Conservation (phyloP, 2,888 invertebrate species). For the Oligia strigilis region DNA sequence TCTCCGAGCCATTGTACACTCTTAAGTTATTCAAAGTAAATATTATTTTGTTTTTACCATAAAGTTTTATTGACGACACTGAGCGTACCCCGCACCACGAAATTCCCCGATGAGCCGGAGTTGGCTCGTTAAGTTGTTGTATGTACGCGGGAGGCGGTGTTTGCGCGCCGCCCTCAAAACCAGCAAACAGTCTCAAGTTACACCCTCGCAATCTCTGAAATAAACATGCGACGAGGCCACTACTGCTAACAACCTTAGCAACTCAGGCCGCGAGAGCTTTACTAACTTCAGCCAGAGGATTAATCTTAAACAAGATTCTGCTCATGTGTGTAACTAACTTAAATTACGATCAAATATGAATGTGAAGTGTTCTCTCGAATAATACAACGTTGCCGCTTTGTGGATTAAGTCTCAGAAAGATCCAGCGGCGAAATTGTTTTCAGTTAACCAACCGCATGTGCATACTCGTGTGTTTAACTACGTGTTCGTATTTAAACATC, state of each 20-base stretch:
- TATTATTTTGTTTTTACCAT: slow-evolving; percentile 74
- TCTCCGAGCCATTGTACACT: slow-evolving; percentile 64
- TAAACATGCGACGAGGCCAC: slow-evolving; percentile 85
- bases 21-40: slow-evolving; percentile 74
- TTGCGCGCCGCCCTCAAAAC: slow-evolving; percentile 83
- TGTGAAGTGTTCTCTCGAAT: slow-evolving; percentile 64
- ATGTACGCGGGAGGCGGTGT: slow-evolving; percentile 74
- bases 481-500: slow-evolving; percentile 41
- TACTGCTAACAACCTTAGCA: slow-evolving; percentile 83
- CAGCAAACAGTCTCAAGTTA: slow-evolving; percentile 85
- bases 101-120: slow-evolving; percentile 81
- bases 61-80: slow-evolving; percentile 79
- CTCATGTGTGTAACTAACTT: slow-evolving; percentile 78
- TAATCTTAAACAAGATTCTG: slow-evolving; percentile 79
- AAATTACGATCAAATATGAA: slow-evolving; percentile 82
- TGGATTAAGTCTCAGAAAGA: slow-evolving; percentile 54
- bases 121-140: slow-evolving; percentile 85
- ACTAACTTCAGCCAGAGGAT: slow-evolving; percentile 79
- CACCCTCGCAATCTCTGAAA: slow-evolving; percentile 87
- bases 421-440: slow-evolving; percentile 54
- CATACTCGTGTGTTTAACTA: slow-evolving; percentile 40
- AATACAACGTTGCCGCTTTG: slow-evolving; percentile 56
- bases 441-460: slow-evolving; percentile 48
- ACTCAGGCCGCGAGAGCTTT: slow-evolving; percentile 80
- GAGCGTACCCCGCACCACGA: slow-evolving; percentile 69